Evolutionary conservation across 2,888 invertebrate species (phyloP), one percentile per base, ranked within the genome.

Genomic region (Lepidocyrtoides sp.): DNA sequence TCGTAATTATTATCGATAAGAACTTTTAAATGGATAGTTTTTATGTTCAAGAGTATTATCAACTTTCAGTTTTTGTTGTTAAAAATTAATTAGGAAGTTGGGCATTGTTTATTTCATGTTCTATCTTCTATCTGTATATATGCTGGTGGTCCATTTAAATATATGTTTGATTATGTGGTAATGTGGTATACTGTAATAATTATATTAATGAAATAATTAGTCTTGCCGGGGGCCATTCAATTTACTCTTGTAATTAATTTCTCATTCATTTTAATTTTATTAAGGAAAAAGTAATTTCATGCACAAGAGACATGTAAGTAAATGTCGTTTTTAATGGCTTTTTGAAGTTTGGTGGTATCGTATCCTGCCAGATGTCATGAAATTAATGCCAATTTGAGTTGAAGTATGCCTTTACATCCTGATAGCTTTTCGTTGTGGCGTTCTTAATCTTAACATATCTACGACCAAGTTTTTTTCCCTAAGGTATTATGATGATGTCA

Each of bases 251-350:
- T 66, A 66, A 66, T 75, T 75, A 48, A 75, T 41, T 75, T 75
- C 44, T 75, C 48, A 75, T 75, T 44, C 75, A 75, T 75, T 44
- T 44, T 44, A 12, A 44, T 75, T 48, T 44, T 48, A 44, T 75
- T 41, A 75, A 75, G 41, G 44, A 20, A 75, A 75, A 75, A 20
- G 41, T 75, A 41, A 44, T 48, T 75, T 75, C 20, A 41, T 75
- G 75, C 44, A 44, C 20, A 75, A 3, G 48, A 14, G 44, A 32
- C 36, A 36, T 36, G 36, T 32, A 32, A 60, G 60, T 54, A 54
- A 54, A 54, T 54, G 54, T 60, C 60, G 60, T 14, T 26, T 17
- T 26, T 60, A 60, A 60, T 60, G 60, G 12, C 26, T 60, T 26
- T 60, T 60, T 60, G 10, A 48, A 48, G 5, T 48, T n/a, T 7